Base-by-base conservation (phyloP, 2,797 vertebrate genomes). In the Paedocypris micromegethes region DNA sequence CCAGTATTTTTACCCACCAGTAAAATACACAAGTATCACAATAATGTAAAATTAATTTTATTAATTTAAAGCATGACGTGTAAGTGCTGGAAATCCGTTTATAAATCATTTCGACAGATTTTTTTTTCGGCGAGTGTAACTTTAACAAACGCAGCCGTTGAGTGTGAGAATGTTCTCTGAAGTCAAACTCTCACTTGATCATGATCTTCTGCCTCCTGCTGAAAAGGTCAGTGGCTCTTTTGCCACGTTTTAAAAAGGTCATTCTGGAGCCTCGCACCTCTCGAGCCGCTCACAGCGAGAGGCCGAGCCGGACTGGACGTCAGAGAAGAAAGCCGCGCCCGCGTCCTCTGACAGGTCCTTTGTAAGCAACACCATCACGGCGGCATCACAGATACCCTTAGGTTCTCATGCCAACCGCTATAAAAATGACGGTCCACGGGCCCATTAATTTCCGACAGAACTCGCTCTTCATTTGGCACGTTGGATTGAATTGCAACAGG, bases 321-420 rank as follows among this genome's bases (percentile, higher is more conserved):
- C 50, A 64, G 55, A 67, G 64, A 75, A 44, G 38, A 64, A 56
- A 8, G 64, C 71, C 57, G 66, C 6, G 61, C 66, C 73, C 62
- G 44, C 75, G 70, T 70, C 58, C 57, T 53, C 63, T 70, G 62
- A 75, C 66, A 70, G 71, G 48, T 56, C 63, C 55, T 69, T 65
- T 73, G 67, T 75, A 62, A 68, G 74, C 61, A 71, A 56, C 55
- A 73, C 70, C 64, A 74, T 70, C 68, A 71, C 75, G 58, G 67
- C 64, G 69, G 69, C 71, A 51, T 62, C 53, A 64, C 56, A 4
- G 53, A 66, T 62, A 53, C 72, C 74, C 23, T 0, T 39, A 70
- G 72, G 71, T 61, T 59, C 50, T 68, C 54, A 57, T 55, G 77
- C 68, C 63, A 66, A 59, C 23, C 46, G 61, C 58, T 53, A 70